Evolutionary conservation across 2,888 invertebrate species (phyloP), one percentile per base, ranked within the genome.

Genomic region (Stenchaetothrips biformis): DNA sequence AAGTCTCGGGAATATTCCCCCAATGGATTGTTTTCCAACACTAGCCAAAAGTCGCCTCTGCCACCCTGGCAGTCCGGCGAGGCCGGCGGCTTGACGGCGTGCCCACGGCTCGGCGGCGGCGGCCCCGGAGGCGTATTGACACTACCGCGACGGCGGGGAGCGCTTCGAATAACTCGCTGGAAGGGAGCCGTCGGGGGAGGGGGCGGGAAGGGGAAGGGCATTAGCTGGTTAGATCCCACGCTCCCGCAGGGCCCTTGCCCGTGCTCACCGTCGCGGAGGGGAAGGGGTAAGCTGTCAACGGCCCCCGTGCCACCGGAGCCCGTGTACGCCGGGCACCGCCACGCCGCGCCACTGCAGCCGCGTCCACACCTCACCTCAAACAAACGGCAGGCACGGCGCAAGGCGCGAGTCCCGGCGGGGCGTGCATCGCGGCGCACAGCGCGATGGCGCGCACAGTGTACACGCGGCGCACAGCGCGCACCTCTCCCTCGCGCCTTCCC

Each of bases 201-300:
- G 67, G 67, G 25, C 21, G 25, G 67, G 67, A 37, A 37, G 37
- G 37, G 37, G 37, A 37, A 37, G 67, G 25, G 67, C 67, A 74
- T 74, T 74, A 74, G 67, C 67, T 25, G 67, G 21, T 21, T 8
- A 74, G 67, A 25, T 74, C 67, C 67, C 67, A 74, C 67, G 67
- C 67, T 74, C 67, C 67, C 25, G 67, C 67, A 11, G 67, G 21
- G 21, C 7, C 21, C 21, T 11, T 25, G 9, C 67, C n/a, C 7
- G 37, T 37, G 37, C 37, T 37, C 37, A 4, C 37, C 37, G 37
- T 37, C 37, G 37, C 37, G 37, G 67, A 7, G 67, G 67, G 67
- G 67, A 11, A 11, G 8, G 67, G 67, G 67, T 7, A 25, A 2
- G 67, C 67, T 74, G 67, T 74, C 67, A 74, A 25, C 67, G 67